Conservation (phyloP, 2,113 vertebrate species). For the Craseonycteris thonglongyai region DNA sequence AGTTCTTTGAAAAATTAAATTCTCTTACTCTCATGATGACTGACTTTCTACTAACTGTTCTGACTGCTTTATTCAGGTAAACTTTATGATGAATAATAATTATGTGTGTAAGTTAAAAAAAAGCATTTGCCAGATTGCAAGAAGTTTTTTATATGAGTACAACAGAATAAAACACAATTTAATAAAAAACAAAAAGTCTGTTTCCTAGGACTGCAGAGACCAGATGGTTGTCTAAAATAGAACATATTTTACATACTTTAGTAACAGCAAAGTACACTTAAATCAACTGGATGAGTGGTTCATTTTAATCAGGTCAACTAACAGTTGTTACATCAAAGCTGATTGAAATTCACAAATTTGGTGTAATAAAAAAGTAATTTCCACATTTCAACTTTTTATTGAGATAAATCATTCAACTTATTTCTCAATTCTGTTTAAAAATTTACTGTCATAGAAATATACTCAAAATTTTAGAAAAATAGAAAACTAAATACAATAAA, state of each 20-base stretch:
- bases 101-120: background rate
- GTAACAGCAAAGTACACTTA: conserved; percentile 70
- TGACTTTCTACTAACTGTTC: background rate
- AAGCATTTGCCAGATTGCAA: conserved; percentile 23
- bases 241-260: conserved; percentile 59
- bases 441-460: background rate
- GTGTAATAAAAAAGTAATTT: conserved; percentile 48
- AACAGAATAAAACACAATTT: conserved; percentile 32
- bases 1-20: background rate
- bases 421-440: background rate
- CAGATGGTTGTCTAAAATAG: conserved; percentile 75
- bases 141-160: conserved; percentile 39
- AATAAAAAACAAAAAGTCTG: conserved; percentile 47
- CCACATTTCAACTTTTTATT: background rate
- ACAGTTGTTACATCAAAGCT: conserved; percentile 66
- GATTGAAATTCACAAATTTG: conserved; percentile 62
- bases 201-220: conserved; percentile 47
- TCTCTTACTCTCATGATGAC: background rate
- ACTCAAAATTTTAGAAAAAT: background rate
- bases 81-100: background rate
- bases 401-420: background rate
- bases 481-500: background rate
- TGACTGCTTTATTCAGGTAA: background rate
- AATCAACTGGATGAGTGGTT: conserved; percentile 63
- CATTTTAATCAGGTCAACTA: conserved; percentile 73